A percentile compares a stretch with the other conserved stretches of the same genome.
phyloP scores from a whole-genome alignment of 2,888 invertebrate species.

The Cacoxenus indagator region DNA sequence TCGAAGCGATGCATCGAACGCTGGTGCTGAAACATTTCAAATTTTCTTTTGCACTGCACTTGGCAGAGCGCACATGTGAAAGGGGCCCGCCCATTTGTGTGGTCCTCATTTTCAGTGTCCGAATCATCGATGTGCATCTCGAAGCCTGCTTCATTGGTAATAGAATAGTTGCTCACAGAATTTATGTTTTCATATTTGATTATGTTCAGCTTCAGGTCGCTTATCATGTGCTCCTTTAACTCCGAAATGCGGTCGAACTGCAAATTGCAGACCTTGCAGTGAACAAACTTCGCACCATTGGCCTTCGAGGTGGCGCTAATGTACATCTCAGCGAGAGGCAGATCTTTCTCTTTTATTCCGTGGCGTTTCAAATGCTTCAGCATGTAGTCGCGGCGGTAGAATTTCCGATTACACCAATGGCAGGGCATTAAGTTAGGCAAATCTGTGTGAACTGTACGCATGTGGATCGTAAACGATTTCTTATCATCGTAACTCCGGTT shows the following conservation, averaged over 20 bases:
- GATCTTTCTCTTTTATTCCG: slow-evolving; percentile 51
- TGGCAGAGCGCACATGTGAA: slow-evolving; percentile 65
- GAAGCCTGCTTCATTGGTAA: slow-evolving; percentile 65
- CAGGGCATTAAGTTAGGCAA: slow-evolving; percentile 61
- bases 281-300: slow-evolving; percentile 58
- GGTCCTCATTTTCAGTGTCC: slow-evolving; percentile 66
- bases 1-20: slow-evolving; percentile 69
- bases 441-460: slow-evolving; percentile 54
- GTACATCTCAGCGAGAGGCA: slow-evolving; percentile 55
- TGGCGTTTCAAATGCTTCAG: slow-evolving; percentile 61
- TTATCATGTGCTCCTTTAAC: slow-evolving; percentile 55
- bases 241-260: slow-evolving; percentile 53
- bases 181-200: slow-evolving; percentile 46
- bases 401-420: slow-evolving; percentile 64
- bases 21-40: slow-evolving; percentile 66
- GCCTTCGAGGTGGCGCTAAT: slow-evolving; percentile 57
- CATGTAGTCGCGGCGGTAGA: slow-evolving; percentile 61
- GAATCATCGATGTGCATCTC: slow-evolving; percentile 68
- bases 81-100: slow-evolving; percentile 1
- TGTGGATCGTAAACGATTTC: slow-evolving; percentile 62
- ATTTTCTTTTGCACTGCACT: slow-evolving; percentile 61
- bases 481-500: slow-evolving; percentile 57
- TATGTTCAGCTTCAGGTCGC: slow-evolving; percentile 46
- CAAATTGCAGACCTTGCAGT: slow-evolving; percentile 60
- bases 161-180: slow-evolving; percentile 62